Evolutionary conservation across 2,113 vertebrate genomes (phyloP), one percentile per base, ranked within the genome.

Genomic region (Centrocercus urophasianus): DNA sequence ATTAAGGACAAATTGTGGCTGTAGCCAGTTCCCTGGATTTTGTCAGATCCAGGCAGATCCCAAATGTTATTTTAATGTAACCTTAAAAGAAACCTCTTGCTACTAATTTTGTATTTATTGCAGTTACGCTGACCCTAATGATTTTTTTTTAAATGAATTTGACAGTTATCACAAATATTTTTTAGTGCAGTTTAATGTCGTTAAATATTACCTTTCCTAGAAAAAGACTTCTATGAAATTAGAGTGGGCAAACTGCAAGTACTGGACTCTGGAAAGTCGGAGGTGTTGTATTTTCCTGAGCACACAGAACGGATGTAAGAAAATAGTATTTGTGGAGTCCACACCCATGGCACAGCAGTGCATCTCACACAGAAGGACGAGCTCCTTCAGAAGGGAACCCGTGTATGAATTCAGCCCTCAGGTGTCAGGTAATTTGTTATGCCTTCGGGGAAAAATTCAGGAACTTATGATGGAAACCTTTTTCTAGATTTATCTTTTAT

Each of bases 121-220:
- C 85, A 76, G 57, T 91, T 88, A 72, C 88, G 20, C 22, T 92
- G 93, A 95, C 83, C 84, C 74, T 94, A 92, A 94, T 89, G 43
- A 96, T 32, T 95, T 86, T 86, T 50, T 93, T 86, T 8, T 0
- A 27, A 94, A 94, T 95, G 19, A 88, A 93, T 95, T 93, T 90
- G 96, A 89, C 86, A 90, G 82, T 83, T 91, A 70, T 95, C 94
- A 95, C 93, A 95, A 91, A 95, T 96, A 96, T 96, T 97, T 96
- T 96, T 90, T 52, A 90, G 8, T 92, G 65, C 69, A 90, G 60
- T 82, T 89, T 95, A 90, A 79, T 82, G 59, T 85, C 56, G 84
- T 85, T 93, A 83, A 91, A 60, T 93, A 83, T 42, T 93, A 88
- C n/a, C 12, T 93, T 92, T 92, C 71, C 27, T 83, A 66, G 69